Evolutionary conservation across 2,888 invertebrate genomes (phyloP).

Genomic region (Caenorhabditis wallacei): DNA sequence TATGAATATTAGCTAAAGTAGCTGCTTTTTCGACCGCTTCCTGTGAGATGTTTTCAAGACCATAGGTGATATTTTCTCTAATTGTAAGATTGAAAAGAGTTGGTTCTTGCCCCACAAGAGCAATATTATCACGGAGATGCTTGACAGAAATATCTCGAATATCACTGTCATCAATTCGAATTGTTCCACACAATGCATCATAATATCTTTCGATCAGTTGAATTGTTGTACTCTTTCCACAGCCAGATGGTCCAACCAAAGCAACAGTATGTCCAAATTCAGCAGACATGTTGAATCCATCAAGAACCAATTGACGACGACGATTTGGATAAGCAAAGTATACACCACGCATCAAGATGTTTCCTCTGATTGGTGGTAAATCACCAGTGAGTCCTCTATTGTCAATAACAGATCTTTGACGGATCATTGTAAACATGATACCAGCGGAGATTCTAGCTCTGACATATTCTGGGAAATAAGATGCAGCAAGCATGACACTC

Average conservation of each 20-base stretch:
- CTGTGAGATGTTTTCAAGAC: conserved; percentile 76
- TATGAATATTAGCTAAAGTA: conserved; percentile 84
- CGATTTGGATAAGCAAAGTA: conserved; percentile 92
- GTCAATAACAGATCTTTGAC: conserved; percentile 83
- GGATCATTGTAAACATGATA: conserved; percentile 78
- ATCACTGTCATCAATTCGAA: conserved; percentile 83
- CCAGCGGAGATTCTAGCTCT: conserved; percentile 84
- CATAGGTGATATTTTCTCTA: conserved; percentile 84
- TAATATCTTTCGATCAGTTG: conserved; percentile 84
- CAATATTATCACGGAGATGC: conserved; percentile 76
- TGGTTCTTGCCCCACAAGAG: conserved; percentile 84
- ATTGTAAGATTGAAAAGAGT: conserved; percentile 84
- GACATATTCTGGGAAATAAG: conserved; percentile 84
- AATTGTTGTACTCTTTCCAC: conserved; percentile 84
- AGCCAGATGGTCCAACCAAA: conserved; percentile 84
- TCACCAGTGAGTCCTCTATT: conserved; percentile 81
- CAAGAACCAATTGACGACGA: conserved; percentile 85
- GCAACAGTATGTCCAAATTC: conserved; percentile 84
- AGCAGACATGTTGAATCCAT: conserved; percentile 76
- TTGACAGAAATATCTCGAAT: conserved; percentile 72
- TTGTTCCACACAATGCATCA: conserved; percentile 82
- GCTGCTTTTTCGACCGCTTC: conserved; percentile 78
- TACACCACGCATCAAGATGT: conserved; percentile 88
- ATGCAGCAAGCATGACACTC: conserved; percentile 84
- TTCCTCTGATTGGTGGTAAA: conserved; percentile 85